Evolutionary conservation across 2,113 vertebrate species (phyloP), one percentile per base, ranked within the genome.

Genomic region (Boulengeromyrus knoepffleri): DNA sequence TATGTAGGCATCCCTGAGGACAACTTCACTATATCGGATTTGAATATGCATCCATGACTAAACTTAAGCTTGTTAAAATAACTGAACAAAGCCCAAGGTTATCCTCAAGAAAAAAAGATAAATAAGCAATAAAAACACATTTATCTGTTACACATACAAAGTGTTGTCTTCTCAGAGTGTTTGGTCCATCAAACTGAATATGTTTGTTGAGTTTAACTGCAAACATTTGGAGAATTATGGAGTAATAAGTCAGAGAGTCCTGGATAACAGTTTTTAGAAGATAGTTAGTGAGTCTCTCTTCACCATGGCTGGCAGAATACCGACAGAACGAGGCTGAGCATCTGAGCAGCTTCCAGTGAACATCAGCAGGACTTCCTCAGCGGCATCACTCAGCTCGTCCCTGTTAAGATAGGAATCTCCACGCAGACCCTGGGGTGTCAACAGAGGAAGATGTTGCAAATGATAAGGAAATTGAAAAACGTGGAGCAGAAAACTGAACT

Each of bases 381-480:
- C 93, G 94, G 91, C 93, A 95, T 94, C 95, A 95, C 94, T 94
- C 94, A 94, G 95, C 95, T 94, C 94, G 95, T 96, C 10, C 95
- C 94, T 94, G 94, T 95, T 94, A 96, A 96, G 95, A 96, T 96
- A 94, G 95, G 95, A 95, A 95, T 96, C 94, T 96, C 92, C 92
- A 93, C 92, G 92, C 87, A 92, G 93, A 94, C 95, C 96, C 96
- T 94, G 94, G 93, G 95, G 95, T 96, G 95, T 96, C 96, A 96
- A 96, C 95, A 96, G 95, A 95, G 93, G 89, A 92, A 96, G 96
- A 96, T 96, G 95, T 94, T 95, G 95, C 94, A 96, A 96, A 96
- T 95, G 95, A 96, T 96, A 96, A 96, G 95, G 95, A 96, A 96
- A 96, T 96, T 93, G 91, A 93, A 94, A 58, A 36, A 91, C 12